These are phyloP conservation scores for Ochotona princeps DNA, from an alignment of 2,113 vertebrate species.

Conservation along the genomic window DNA sequence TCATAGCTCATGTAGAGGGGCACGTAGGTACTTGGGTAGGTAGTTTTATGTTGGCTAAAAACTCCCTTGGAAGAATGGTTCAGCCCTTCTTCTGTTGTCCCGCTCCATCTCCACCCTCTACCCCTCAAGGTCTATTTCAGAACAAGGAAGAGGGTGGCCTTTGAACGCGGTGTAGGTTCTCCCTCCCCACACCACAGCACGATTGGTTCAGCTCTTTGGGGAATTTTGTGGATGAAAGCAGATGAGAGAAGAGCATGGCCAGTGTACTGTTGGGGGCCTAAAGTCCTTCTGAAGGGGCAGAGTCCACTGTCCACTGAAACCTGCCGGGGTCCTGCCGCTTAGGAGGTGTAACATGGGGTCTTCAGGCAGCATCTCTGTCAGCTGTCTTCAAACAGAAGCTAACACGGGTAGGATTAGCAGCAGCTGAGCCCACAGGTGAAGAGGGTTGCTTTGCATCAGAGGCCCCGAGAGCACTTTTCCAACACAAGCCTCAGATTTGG, in stretches of 20 bases:
- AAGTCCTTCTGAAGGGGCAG: not conserved
- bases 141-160: not conserved
- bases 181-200: too few relatives aligned
- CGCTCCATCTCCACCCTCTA: not conserved
- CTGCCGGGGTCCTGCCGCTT: not conserved
- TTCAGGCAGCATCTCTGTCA: not conserved
- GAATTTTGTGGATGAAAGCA: not conserved
- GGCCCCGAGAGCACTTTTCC: conserved; percentile 74
- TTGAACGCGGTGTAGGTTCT: not conserved
- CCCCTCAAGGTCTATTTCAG: not conserved
- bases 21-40: not conserved
- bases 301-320: not conserved
- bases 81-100: not conserved
- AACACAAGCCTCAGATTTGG: conserved; percentile 75
- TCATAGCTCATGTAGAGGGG: not conserved
- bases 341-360: not conserved
- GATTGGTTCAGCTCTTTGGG: not conserved
- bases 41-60: not conserved
- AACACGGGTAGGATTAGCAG: conserved; percentile 60
- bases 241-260: not conserved
- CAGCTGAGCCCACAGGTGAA: conserved; percentile 4
- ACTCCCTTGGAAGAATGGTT: not conserved
- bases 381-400: conserved; percentile 26
- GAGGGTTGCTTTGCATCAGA: conserved; percentile 64
- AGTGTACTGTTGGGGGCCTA: not conserved